These are phyloP conservation scores for Steatornis caripensis DNA, from an alignment of 2,113 vertebrate species.

Conservation along the genomic window DNA sequence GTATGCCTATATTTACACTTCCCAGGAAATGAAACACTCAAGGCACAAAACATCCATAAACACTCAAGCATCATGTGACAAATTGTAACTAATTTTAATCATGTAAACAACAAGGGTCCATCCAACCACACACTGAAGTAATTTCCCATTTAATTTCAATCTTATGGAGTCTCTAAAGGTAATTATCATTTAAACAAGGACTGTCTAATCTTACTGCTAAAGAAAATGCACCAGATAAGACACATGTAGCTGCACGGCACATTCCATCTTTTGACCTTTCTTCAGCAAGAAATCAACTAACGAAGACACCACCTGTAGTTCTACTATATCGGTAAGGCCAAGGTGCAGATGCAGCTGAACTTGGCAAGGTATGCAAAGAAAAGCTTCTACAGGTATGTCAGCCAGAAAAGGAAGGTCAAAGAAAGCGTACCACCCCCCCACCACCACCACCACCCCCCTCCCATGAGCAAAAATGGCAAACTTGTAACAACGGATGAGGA, in stretches of 20 bases:
- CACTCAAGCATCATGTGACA: background rate
- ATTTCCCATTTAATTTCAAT: constrained; percentile 35
- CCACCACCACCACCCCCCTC: too few species aligned
- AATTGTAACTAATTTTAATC: constrained; percentile 44
- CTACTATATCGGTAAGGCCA: too few species aligned
- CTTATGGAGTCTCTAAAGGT: background rate
- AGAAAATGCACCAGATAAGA: background rate
- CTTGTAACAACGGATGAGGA: too few species aligned
- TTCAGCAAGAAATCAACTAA: background rate
- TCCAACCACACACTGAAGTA: background rate
- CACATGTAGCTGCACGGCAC: background rate
- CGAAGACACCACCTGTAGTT: background rate
- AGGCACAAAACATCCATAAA: constrained; percentile 43
- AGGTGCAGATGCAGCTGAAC: too few species aligned
- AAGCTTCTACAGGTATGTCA: too few species aligned
- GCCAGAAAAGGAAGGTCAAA: too few species aligned
- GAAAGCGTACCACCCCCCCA: too few species aligned
- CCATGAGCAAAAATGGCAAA: too few species aligned
- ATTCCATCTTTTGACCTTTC: background rate
- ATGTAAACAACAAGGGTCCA: constrained; percentile 44
- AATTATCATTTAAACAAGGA: background rate
- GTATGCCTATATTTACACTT: background rate
- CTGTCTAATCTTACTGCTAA: background rate
- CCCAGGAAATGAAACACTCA: constrained; percentile 26
- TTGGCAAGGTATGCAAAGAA: too few species aligned